phyloP scores from a whole-genome alignment of 2,797 vertebrate species.

The Sebastes iracundus region DNA sequence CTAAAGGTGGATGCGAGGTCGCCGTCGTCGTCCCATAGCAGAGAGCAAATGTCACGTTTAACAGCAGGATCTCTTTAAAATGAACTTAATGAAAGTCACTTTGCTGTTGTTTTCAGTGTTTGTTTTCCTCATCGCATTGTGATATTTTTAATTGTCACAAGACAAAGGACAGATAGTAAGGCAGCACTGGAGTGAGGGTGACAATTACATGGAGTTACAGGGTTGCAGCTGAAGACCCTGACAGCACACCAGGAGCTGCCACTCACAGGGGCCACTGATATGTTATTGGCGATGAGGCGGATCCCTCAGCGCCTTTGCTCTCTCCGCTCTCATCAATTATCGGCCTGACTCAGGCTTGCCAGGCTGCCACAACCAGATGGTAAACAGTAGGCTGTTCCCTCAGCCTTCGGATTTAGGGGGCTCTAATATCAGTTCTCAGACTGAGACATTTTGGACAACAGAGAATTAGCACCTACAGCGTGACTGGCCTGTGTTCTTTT shows the following conservation, averaged over 20 bases:
- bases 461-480: conserved; percentile 51
- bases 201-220: conserved; percentile 58
- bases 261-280: conserved; percentile 50
- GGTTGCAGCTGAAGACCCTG: conserved; percentile 52
- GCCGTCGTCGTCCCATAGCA: conserved; percentile 1
- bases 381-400: conserved; percentile 60
- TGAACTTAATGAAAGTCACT: conserved; percentile 26
- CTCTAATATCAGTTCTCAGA: conserved; percentile 66
- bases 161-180: not conserved
- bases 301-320: conserved; percentile 35
- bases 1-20: conserved; percentile 51
- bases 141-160: not conserved
- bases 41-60: conserved; percentile 32
- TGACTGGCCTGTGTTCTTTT: conserved; percentile 12
- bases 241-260: conserved; percentile 57
- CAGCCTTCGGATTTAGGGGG: conserved; percentile 36
- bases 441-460: conserved; percentile 61
- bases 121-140: not conserved
- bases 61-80: not conserved
- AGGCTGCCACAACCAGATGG: conserved; percentile 65
- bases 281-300: conserved; percentile 57
- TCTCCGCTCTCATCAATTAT: conserved; percentile 72
- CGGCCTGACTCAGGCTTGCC: conserved; percentile 42
- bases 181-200: conserved; percentile 5
- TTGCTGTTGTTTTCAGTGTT: not conserved